A percentile compares a stretch with the other conserved stretches of the same genome.
Evolutionary conservation across 2,888 invertebrate genomes (phyloP).

Genomic region (Oligia latruncula): DNA sequence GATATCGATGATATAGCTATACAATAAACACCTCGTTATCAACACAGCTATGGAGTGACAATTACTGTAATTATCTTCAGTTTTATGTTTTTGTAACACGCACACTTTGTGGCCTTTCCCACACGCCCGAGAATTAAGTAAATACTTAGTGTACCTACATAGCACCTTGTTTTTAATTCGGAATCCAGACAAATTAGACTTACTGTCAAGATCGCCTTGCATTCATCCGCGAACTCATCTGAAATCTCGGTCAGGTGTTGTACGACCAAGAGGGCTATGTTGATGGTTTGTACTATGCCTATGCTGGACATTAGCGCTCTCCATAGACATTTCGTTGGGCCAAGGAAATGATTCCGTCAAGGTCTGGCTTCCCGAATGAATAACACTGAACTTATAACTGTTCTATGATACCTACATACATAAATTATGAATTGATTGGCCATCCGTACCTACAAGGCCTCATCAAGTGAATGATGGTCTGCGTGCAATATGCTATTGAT

Average conservation of each 20-base stretch:
- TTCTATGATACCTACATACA: background rate
- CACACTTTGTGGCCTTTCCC: conserved; percentile 57
- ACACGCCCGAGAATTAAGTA: conserved; percentile 43
- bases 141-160: background rate
- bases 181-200: background rate
- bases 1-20: conserved; percentile 42
- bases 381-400: background rate
- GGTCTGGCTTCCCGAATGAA: background rate
- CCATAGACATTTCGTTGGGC: background rate
- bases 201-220: background rate
- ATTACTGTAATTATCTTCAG: conserved; percentile 63
- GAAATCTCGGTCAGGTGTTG: background rate
- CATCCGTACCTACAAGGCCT: background rate
- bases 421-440: background rate
- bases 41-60: conserved; percentile 65
- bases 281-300: background rate
- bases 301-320: background rate
- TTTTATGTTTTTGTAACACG: conserved; percentile 68
- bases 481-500: background rate
- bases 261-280: background rate
- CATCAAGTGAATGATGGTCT: background rate
- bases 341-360: background rate
- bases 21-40: conserved; percentile 60
- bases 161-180: background rate
- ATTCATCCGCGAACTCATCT: background rate